These are phyloP conservation scores for Aplysina aerophoba DNA, from an alignment of 37 sponge, comb jelly and placozoan genomes.

Conservation along the genomic window DNA sequence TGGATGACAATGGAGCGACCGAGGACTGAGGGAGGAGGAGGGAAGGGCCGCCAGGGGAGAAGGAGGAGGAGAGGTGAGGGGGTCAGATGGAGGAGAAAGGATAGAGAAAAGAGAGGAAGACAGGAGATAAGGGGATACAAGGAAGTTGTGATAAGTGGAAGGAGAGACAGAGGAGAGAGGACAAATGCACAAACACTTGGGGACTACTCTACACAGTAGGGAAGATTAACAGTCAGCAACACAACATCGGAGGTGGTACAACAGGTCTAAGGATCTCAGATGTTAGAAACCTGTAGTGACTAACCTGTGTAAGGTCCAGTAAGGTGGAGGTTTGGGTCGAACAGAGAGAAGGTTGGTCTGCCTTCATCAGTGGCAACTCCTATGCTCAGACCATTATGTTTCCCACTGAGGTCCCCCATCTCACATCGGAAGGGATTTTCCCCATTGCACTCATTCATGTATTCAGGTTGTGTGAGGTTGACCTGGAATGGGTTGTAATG, in stretches of 20 bases:
- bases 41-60: slow-evolving; percentile 6
- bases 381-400: slow-evolving; percentile 59
- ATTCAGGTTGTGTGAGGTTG: slow-evolving; percentile 20
- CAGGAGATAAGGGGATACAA: background rate
- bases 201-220: too few relatives aligned
- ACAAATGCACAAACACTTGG: background rate
- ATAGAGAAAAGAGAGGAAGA: too few relatives aligned
- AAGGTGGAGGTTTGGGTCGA: slow-evolving; percentile 53
- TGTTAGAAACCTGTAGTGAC: background rate
- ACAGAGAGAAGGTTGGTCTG: slow-evolving; percentile 35
- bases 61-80: background rate
- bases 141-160: too few relatives aligned
- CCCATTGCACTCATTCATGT: background rate
- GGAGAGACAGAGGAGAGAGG: background rate
- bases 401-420: slow-evolving; percentile 67
- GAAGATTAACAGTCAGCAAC: too few relatives aligned
- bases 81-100: too few relatives aligned
- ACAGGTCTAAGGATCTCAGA: too few relatives aligned
- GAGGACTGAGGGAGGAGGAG: slow-evolving; percentile 38
- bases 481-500: slow-evolving; percentile 71
- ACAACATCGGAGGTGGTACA: too few relatives aligned
- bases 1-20: slow-evolving; percentile 61
- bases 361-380: background rate
- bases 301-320: slow-evolving; percentile 12
- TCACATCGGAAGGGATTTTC: slow-evolving; percentile 51